These are phyloP conservation scores for Prochilodus magdalenae DNA, from an alignment of 2,113 vertebrate genomes.

Conservation along the genomic window DNA sequence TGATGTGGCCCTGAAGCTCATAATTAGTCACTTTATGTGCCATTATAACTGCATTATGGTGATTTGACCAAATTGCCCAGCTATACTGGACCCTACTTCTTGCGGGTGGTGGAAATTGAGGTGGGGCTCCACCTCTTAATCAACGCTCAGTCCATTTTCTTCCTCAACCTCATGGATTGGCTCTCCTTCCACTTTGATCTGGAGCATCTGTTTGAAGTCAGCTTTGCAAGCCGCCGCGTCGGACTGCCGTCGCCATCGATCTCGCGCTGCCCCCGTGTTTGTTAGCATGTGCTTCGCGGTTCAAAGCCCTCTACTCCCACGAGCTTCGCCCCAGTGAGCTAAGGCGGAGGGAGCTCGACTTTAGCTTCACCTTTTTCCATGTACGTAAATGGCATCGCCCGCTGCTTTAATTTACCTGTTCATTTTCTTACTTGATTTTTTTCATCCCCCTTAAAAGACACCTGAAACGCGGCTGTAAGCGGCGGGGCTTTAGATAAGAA, in stretches of 20 bases:
- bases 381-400: not conserved
- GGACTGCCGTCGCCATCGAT: conserved; percentile 79
- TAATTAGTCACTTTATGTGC: not conserved
- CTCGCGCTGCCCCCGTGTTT: conserved; percentile 70
- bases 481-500: conserved; percentile 6
- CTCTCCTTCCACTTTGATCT: conserved; percentile 77
- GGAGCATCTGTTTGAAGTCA: conserved; percentile 76
- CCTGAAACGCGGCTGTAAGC: not conserved
- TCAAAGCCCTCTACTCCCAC: conserved; percentile 70
- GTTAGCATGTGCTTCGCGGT: conserved; percentile 67
- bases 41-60: not conserved
- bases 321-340: conserved; percentile 55
- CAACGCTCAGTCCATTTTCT: conserved; percentile 73
- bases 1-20: no score
- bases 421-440: not conserved
- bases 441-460: not conserved
- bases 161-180: conserved; percentile 72
- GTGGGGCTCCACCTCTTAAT: conserved; percentile 68
- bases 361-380: conserved; percentile 19
- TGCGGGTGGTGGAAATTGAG: not conserved
- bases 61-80: not conserved
- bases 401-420: not conserved
- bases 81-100: not conserved
- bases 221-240: conserved; percentile 76
- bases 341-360: conserved; percentile 33